A percentile compares a stretch with the other conserved stretches of the same genome.
Conservation (phyloP, 2,888 invertebrate species). For the Tribolium freemani region DNA sequence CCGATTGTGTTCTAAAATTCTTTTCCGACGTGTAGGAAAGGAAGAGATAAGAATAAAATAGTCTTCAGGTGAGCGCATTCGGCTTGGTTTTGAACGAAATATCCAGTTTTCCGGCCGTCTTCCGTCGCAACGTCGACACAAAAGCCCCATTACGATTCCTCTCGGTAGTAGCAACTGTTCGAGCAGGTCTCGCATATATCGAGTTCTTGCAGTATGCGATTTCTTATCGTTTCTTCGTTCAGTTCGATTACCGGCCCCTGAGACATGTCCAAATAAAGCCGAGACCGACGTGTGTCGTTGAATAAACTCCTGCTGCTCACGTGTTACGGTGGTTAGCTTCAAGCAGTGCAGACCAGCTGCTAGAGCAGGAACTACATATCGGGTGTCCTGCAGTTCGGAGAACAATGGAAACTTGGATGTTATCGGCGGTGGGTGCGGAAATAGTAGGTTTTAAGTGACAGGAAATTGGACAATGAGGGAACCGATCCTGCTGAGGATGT, state of each 20-base stretch:
- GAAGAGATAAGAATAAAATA: neutral
- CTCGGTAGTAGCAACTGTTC: constrained; percentile 28
- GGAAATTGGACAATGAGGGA: constrained; percentile 25
- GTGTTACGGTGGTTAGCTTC: constrained; percentile 28
- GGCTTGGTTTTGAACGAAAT: neutral
- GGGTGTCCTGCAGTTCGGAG: constrained; percentile 24
- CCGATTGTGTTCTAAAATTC: neutral
- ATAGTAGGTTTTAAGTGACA: constrained; percentile 26
- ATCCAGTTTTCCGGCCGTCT: constrained; percentile 9
- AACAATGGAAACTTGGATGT: constrained; percentile 18
- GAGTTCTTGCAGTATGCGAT: constrained; percentile 42
- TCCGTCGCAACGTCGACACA: constrained; percentile 30
- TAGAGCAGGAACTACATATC: constrained; percentile 30
- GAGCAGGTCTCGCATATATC: constrained; percentile 38
- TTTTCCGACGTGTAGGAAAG: neutral
- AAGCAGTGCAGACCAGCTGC: constrained; percentile 20
- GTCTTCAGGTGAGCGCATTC: neutral
- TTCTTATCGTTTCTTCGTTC: constrained; percentile 38
- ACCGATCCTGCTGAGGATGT: constrained; percentile 21
- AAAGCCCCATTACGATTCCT: constrained; percentile 40
- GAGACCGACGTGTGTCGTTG: constrained; percentile 38
- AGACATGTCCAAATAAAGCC: constrained; percentile 57
- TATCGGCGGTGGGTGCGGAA: constrained; percentile 31
- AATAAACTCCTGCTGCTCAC: constrained; percentile 39
- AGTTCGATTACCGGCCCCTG: constrained; percentile 44